Conservation (phyloP, 30 jellyfish, hydroid and myxozoan species). For the Aurelia aurita complex sp. Pacific region DNA sequence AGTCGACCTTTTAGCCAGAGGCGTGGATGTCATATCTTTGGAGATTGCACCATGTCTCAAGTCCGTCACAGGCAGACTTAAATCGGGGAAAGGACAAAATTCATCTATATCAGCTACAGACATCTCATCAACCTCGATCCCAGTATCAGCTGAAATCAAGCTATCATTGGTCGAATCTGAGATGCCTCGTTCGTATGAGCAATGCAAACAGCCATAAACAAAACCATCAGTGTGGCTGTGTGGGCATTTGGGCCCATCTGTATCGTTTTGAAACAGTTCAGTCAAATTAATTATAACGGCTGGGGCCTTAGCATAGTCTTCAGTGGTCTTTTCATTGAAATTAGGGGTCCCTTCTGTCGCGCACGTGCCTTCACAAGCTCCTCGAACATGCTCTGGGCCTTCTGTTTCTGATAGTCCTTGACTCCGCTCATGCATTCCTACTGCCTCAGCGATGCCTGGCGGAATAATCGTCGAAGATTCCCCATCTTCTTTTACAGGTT, state of each 20-base stretch:
- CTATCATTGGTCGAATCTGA: constrained; percentile 39
- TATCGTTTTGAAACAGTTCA: not conserved
- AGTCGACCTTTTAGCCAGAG: not conserved
- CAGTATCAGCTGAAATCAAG: constrained; percentile 58
- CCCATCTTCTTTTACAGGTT: too few species aligned
- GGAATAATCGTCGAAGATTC: too few species aligned
- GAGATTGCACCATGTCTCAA: not conserved
- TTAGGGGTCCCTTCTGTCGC: too few species aligned
- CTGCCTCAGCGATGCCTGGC: too few species aligned
- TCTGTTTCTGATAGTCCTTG: too few species aligned
- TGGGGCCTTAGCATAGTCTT: too few species aligned
- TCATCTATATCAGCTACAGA: constrained; percentile 30
- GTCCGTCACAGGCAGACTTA: not conserved
- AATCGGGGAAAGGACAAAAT: constrained; percentile 5
- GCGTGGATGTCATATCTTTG: not conserved
- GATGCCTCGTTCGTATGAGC: constrained; percentile 28
- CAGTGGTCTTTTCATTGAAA: too few species aligned
- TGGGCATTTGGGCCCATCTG: not conserved
- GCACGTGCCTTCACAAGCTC: too few species aligned
- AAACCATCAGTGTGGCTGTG: too few species aligned
- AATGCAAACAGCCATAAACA: constrained; percentile 31
- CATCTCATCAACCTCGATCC: constrained; percentile 52
- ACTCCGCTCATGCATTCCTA: too few species aligned
- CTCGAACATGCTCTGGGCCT: too few species aligned
- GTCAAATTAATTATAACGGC: too few species aligned